These are phyloP conservation scores for Drosophila watanabei DNA, from an alignment of 1,140 invertebrate species.

Conservation along the genomic window DNA sequence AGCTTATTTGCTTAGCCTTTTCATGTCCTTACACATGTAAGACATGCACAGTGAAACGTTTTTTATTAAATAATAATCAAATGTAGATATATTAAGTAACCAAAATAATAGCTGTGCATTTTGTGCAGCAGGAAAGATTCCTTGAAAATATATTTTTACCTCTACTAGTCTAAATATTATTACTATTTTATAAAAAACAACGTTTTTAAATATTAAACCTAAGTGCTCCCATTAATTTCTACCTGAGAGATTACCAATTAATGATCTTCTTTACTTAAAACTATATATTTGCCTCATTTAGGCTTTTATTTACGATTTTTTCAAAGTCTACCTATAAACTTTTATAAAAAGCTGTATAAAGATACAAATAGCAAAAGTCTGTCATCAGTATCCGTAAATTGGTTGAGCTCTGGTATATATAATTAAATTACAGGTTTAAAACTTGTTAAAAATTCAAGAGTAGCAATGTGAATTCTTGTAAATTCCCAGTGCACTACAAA, in stretches of 20 bases:
- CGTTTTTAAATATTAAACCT: background rate
- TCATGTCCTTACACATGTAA: slow-evolving; percentile 37
- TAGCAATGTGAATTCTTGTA: background rate
- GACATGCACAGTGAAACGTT: slow-evolving; percentile 8
- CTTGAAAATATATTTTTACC: background rate
- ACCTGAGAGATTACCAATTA: too few species aligned
- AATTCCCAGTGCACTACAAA: background rate
- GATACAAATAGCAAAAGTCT: background rate
- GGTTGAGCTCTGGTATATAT: too few species aligned
- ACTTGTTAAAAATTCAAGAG: background rate
- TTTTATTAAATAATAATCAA: background rate
- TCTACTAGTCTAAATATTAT: background rate
- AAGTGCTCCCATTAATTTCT: too few species aligned
- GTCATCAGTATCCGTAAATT: too few species aligned
- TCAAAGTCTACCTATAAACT: too few species aligned
- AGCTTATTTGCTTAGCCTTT: slow-evolving; percentile 48
- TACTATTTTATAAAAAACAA: background rate
- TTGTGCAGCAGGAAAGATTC: too few species aligned
- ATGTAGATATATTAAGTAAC: background rate
- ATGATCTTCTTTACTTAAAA: too few species aligned
- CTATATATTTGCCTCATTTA: too few species aligned
- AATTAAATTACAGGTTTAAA: background rate
- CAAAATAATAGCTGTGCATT: too few species aligned
- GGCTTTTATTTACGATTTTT: too few species aligned
- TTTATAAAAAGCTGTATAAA: background rate